These are phyloP conservation scores for Takifugu flavidus DNA, from an alignment of 2,113 vertebrate species.

Conservation along the genomic window DNA sequence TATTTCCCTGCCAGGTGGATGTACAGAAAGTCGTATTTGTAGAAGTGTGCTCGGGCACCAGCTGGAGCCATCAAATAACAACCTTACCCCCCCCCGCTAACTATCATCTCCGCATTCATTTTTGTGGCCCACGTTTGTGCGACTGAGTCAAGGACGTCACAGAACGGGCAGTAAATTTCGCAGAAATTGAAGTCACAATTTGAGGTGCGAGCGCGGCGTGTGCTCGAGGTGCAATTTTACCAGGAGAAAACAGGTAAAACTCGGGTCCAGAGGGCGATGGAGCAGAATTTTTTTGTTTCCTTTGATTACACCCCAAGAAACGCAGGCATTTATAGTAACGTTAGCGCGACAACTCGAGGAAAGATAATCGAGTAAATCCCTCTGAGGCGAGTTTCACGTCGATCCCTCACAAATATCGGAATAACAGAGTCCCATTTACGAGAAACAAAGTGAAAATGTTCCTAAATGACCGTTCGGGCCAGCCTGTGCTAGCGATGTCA, in stretches of 20 bases:
- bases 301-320: too few relatives aligned
- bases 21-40: slow-evolving; percentile 55
- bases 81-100: slow-evolving; percentile 50
- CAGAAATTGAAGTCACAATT: slow-evolving; percentile 19
- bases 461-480: too few relatives aligned
- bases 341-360: too few relatives aligned
- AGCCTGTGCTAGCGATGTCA: too few relatives aligned
- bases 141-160: slow-evolving; percentile 13
- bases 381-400: too few relatives aligned
- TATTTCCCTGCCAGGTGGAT: slow-evolving; percentile 60
- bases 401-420: too few relatives aligned
- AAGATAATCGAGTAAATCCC: too few relatives aligned
- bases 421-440: too few relatives aligned
- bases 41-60: slow-evolving; percentile 47
- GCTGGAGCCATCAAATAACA: slow-evolving; percentile 61
- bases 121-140: slow-evolving; percentile 17
- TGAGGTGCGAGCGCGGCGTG: background rate
- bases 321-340: too few relatives aligned
- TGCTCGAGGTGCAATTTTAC: slow-evolving; percentile 6
- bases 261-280: too few relatives aligned
- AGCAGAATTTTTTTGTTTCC: too few relatives aligned
- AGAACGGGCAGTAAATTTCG: slow-evolving; percentile 5
- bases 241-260: background rate
- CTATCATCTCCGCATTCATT: slow-evolving; percentile 22
- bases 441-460: too few relatives aligned